These are phyloP conservation scores for Creontiades dilutus DNA, from an alignment of 2,888 invertebrate species.

Conservation along the genomic window DNA sequence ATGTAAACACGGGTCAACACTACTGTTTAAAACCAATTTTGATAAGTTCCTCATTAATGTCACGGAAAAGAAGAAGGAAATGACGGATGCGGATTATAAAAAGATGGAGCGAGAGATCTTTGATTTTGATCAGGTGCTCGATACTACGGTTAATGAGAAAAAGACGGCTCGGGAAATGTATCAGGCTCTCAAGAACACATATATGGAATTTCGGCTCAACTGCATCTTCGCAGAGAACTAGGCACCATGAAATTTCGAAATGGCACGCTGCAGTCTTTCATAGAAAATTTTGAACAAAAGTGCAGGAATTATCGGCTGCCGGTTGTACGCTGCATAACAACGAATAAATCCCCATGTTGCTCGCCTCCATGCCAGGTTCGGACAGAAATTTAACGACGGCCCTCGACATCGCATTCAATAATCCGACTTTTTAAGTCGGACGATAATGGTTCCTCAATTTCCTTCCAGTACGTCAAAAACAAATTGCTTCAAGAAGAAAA, in stretches of 20 bases:
- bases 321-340: background rate
- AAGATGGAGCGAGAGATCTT: conserved; percentile 26
- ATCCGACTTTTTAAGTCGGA: too few species aligned
- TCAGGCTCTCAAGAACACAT: conserved; percentile 37
- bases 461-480: conserved; percentile 53
- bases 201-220: background rate
- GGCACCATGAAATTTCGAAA: too few species aligned
- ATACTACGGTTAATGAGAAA: conserved; percentile 20
- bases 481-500: conserved; percentile 44
- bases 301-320: background rate
- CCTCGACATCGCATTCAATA: conserved; percentile 29
- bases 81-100: conserved; percentile 1
- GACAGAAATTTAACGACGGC: background rate
- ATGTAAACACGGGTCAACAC: background rate
- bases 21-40: background rate
- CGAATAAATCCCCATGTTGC: conserved; percentile 38
- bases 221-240: background rate
- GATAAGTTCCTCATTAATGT: background rate
- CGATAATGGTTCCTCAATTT: background rate
- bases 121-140: conserved; percentile 46
- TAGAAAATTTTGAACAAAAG: conserved; percentile 20
- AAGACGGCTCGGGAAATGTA: conserved; percentile 53
- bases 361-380: conserved; percentile 42
- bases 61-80: background rate
- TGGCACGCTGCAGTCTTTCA: background rate